Percentiles rank a stretch among this genome's conserved stretches.
These are phyloP conservation scores for Decapterus maruadsi DNA, from an alignment of 2,797 vertebrate genomes.

Conservation along the genomic window DNA sequence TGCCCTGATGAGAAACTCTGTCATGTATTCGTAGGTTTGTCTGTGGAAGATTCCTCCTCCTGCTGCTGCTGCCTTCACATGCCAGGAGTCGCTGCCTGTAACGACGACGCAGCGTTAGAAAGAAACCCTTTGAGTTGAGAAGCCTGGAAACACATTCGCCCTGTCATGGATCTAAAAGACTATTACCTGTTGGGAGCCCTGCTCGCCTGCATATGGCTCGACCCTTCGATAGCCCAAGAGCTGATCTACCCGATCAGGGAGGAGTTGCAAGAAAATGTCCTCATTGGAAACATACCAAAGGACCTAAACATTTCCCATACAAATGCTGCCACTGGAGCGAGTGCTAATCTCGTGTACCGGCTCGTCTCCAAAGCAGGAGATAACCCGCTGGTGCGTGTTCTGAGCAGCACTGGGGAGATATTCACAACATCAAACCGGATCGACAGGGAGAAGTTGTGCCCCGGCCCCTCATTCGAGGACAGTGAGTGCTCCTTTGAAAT, in stretches of 20 bases:
- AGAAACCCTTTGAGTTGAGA: constrained; percentile 85
- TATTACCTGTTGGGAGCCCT: constrained; percentile 98
- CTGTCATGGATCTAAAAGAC: constrained; percentile 99
- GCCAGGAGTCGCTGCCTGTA: constrained; percentile 88
- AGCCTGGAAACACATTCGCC: constrained; percentile 83
- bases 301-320: constrained; percentile 99
- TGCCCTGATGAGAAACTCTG: constrained; percentile 74
- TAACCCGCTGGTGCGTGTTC: constrained; percentile 96
- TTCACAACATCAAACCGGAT: constrained; percentile 98
- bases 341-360: constrained; percentile 97
- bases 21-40: constrained; percentile 91
- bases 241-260: constrained; percentile 99
- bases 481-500: constrained; percentile 99
- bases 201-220: constrained; percentile 96
- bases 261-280: constrained; percentile 98
- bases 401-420: constrained; percentile 97
- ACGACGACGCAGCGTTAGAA: constrained; percentile 86
- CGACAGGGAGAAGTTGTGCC: constrained; percentile 98
- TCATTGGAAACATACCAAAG: constrained; percentile 99
- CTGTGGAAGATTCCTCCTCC: constrained; percentile 89
- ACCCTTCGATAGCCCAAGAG: constrained; percentile 98
- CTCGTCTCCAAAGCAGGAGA: constrained; percentile 99
- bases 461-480: constrained; percentile 95
- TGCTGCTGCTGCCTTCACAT: constrained; percentile 81
- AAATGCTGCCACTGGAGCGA: constrained; percentile 94